Evolutionary conservation across 1,140 invertebrate species (phyloP).

Genomic region (Drosophila bocki): DNA sequence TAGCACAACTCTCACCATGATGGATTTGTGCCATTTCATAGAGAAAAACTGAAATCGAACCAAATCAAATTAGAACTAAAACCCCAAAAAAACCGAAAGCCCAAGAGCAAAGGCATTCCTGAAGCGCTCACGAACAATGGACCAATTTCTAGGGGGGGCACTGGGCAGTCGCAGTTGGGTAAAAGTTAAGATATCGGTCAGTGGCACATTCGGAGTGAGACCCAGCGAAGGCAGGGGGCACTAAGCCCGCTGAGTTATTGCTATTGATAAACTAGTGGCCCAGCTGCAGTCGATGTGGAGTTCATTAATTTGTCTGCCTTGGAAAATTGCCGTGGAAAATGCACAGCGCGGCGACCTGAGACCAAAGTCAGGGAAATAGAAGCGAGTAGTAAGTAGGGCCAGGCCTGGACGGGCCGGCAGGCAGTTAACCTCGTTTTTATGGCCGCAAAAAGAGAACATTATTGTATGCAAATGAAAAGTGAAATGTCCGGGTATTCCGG

Average conservation of each 20-base stretch:
- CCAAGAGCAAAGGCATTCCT: conserved; percentile 58
- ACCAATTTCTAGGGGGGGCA: conserved; percentile 19
- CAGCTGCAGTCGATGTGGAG: conserved; percentile 58
- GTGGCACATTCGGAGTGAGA: conserved; percentile 60
- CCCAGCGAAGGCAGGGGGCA: conserved; percentile 20
- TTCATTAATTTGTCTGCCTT: conserved; percentile 78
- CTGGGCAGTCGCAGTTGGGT: conserved; percentile 41
- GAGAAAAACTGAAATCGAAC: conserved; percentile 69
- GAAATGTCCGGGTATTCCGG: conserved; percentile 52
- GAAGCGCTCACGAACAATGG: conserved; percentile 63
- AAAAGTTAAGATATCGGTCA: conserved; percentile 83
- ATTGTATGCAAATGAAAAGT: conserved; percentile 83
- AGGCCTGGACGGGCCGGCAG: background rate
- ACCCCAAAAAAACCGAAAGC: conserved; percentile 49
- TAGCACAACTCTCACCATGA: conserved; percentile 51
- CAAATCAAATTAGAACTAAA: conserved; percentile 70
- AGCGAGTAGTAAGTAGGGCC: conserved; percentile 25
- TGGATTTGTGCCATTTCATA: conserved; percentile 71
- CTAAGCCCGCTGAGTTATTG: conserved; percentile 43
- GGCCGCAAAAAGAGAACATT: conserved; percentile 57
- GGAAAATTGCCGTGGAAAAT: conserved; percentile 77
- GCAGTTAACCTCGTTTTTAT: conserved; percentile 74
- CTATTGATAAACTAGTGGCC: conserved; percentile 70
- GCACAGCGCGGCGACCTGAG: conserved; percentile 36
- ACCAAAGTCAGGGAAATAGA: conserved; percentile 44